Base-by-base conservation (phyloP, 2,888 invertebrate species). In the Octonoba sinensis region DNA sequence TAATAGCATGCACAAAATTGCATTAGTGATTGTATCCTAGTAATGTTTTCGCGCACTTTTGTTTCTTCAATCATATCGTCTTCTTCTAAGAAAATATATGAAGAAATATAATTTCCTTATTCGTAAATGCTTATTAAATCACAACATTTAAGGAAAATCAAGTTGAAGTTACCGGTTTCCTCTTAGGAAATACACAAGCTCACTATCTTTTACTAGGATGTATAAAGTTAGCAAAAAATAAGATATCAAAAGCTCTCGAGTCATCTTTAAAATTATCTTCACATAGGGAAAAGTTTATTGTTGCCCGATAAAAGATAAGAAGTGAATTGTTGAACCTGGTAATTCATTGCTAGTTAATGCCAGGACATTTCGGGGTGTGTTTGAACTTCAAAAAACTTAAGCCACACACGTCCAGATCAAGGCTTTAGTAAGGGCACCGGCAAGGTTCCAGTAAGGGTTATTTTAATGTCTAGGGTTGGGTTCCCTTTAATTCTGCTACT, bases 401-500 rank as follows among this genome's bases (percentile, higher is more conserved):
- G 77, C 77, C 70, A 69, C 69, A 69, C 71, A 71, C 49, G 70
- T 76, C 18, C 22, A 77, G 70, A 69, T 62, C 27, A 70, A 51
- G 36, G 64, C 57, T 51, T 54, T 49, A 57, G 20, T 49, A 67
- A 76, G 62, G 69, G 76, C 76, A 22, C 24, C 54, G 36, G 6
- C 36, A 36, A 36, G 36, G 36, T 36, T 36, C 36, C 8, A 36
- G 36, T 36, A 36, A 36, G 3, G 36, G 36, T 36, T 57, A 72
- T 71, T 78, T 78, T 78, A 78, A 72, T 78, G 72, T 24, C 27
- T 44, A 72, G 78, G 78, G 78, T 56, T 72, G 78, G 78, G 78
- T 66, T 59, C 62, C 78, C 66, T 78, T 78, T 78, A 78, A 78
- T 78, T 78, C 66, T 60, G 78, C 78, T 78, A 78, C 78, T 78